Conservation (phyloP, 2,113 vertebrate species). For the Ornithorhynchus anatinus region DNA sequence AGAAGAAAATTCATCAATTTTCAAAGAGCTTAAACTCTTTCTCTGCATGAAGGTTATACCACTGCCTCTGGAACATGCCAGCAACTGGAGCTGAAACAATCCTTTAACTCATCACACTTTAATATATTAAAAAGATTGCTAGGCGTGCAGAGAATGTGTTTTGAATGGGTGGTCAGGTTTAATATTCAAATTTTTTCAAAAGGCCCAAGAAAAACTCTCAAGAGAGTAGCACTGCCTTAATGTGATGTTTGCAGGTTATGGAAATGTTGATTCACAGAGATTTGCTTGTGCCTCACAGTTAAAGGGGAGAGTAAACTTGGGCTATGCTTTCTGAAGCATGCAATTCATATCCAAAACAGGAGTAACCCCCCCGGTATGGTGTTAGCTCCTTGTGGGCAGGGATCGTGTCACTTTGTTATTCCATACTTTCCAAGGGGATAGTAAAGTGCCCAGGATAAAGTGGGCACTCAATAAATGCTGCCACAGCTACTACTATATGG, state of each 20-base stretch:
- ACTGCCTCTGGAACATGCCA: not conserved
- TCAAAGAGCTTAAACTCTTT: not conserved
- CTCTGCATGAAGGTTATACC: not conserved
- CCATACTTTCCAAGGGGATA: too few relatives aligned
- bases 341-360: too few relatives aligned
- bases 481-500: too few relatives aligned
- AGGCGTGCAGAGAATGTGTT: not conserved
- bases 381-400: too few relatives aligned
- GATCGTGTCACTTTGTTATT: too few relatives aligned
- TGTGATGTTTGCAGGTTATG: conserved; percentile 53
- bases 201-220: conserved; percentile 42
- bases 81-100: not conserved
- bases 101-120: not conserved
- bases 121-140: not conserved
- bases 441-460: too few relatives aligned
- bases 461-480: too few relatives aligned
- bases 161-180: not conserved
- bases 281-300: conserved; percentile 61
- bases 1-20: conserved; percentile 8
- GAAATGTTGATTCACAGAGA: conserved; percentile 48
- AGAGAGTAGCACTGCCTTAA: conserved; percentile 56
- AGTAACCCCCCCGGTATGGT: too few relatives aligned
- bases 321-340: conserved; percentile 35
- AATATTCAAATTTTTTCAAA: conserved; percentile 41
- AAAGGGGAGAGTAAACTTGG: conserved; percentile 18